Evolutionary conservation across 1,140 invertebrate genomes (phyloP).

Genomic region (Aleiodes sp.): DNA sequence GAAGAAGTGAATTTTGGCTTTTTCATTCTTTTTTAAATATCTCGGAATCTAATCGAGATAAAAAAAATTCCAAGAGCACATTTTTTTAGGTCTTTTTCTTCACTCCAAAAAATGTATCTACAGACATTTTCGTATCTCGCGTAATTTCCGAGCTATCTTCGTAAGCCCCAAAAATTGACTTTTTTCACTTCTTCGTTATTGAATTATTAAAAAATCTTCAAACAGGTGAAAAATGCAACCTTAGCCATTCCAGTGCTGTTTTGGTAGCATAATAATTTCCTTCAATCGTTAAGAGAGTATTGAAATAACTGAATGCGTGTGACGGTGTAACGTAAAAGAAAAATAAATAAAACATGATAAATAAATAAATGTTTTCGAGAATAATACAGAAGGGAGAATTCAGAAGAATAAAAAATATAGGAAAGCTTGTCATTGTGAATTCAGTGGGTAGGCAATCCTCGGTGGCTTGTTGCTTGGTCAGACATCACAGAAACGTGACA

Average conservation of each 20-base stretch:
- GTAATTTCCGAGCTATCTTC: too few relatives aligned
- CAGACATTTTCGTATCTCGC: too few relatives aligned
- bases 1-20: too few relatives aligned
- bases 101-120: too few relatives aligned
- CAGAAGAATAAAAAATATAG: not conserved
- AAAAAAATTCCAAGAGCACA: conserved; percentile 2
- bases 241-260: conserved; percentile 5
- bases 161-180: too few relatives aligned
- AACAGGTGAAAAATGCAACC: not conserved
- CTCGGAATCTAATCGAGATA: too few relatives aligned
- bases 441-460: not conserved
- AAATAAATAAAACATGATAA: too few relatives aligned
- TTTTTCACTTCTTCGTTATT: too few relatives aligned
- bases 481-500: not conserved
- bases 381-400: too few relatives aligned
- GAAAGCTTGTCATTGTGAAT: not conserved
- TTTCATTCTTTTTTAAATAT: too few relatives aligned
- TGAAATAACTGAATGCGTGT: not conserved
- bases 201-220: not conserved
- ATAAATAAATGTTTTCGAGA: not conserved
- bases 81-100: too few relatives aligned
- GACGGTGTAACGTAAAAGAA: not conserved
- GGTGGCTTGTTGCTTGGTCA: not conserved
- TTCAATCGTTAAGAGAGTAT: not conserved
- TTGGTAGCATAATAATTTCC: not conserved